Percentiles rank a stretch among this genome's conserved stretches.
Conservation (phyloP, 2,113 vertebrate species). For the Trichomycterus rosablanca region DNA sequence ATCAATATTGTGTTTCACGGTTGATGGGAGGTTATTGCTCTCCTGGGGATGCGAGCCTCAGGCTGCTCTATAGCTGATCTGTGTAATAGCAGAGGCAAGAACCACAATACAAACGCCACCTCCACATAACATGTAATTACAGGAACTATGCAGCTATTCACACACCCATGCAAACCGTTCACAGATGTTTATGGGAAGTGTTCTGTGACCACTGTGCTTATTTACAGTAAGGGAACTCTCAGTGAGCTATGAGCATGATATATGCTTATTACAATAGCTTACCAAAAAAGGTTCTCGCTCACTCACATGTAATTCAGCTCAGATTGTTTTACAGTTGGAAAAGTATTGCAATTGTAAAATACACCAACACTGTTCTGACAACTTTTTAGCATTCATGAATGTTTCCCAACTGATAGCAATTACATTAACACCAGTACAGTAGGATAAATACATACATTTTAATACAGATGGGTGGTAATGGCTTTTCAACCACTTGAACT, state of each 20-base stretch:
- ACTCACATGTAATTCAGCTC: no score
- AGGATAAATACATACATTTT: no score
- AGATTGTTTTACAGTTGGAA: no score
- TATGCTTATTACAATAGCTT: no score
- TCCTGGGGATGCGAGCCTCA: conserved; percentile 4
- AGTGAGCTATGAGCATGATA: neutral
- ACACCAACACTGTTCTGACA: no score
- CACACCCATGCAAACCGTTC: conserved; percentile 31
- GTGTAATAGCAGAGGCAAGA: conserved; percentile 14
- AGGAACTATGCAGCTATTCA: conserved; percentile 22
- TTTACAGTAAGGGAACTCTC: conserved; percentile 9
- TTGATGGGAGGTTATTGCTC: conserved; percentile 24
- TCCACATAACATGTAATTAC: conserved; percentile 34
- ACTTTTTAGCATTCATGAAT: no score
- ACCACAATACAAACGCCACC: conserved; percentile 33
- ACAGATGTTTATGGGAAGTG: conserved; percentile 50
- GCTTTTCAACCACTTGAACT: no score
- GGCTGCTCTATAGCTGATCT: conserved; percentile 14
- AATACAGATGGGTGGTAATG: no score
- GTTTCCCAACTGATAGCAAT: no score
- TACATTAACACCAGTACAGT: no score
- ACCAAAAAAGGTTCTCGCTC: no score
- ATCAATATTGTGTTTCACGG: conserved; percentile 5
- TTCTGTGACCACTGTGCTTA: conserved; percentile 8
- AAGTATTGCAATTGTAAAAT: no score